These are phyloP conservation scores for Octomys mimax DNA, from an alignment of 2,797 vertebrate species.

Conservation along the genomic window DNA sequence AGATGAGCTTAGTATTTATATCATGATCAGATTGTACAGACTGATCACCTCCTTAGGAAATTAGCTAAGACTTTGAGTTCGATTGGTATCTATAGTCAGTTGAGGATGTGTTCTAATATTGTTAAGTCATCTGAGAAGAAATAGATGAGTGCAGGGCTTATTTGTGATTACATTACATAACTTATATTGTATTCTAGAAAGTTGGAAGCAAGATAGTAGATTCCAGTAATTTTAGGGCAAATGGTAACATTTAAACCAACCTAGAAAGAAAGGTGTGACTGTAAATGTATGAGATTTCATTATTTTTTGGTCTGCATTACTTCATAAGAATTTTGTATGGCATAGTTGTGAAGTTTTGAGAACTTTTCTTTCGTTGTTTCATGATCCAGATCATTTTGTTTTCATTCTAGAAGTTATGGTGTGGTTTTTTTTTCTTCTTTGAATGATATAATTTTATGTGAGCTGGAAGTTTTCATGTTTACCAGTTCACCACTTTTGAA, in stretches of 20 bases:
- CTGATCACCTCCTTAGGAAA: background rate
- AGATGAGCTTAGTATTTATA: background rate
- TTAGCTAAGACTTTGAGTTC: constrained; percentile 49
- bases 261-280: constrained; percentile 18
- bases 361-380: constrained; percentile 65
- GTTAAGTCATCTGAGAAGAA: constrained; percentile 49
- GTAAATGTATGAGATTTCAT: background rate
- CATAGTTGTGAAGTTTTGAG: constrained; percentile 30
- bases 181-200: constrained; percentile 41
- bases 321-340: constrained; percentile 52
- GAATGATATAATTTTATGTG: constrained; percentile 40
- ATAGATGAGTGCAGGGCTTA: constrained; percentile 22
- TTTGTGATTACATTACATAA: background rate
- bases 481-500: constrained; percentile 43
- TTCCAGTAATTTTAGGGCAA: background rate
- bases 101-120: constrained; percentile 45
- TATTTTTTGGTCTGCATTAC: constrained; percentile 18
- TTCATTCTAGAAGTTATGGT: constrained; percentile 1
- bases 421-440: constrained; percentile 32
- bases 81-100: background rate
- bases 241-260: background rate
- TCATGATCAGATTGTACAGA: constrained; percentile 35
- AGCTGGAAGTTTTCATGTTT: constrained; percentile 63
- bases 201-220: background rate
- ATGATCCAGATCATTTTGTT: constrained; percentile 45